A percentile compares a stretch with the other conserved stretches of the same genome.
Conservation (phyloP, 1,140 invertebrate genomes). For the Vanessa tameamea region DNA sequence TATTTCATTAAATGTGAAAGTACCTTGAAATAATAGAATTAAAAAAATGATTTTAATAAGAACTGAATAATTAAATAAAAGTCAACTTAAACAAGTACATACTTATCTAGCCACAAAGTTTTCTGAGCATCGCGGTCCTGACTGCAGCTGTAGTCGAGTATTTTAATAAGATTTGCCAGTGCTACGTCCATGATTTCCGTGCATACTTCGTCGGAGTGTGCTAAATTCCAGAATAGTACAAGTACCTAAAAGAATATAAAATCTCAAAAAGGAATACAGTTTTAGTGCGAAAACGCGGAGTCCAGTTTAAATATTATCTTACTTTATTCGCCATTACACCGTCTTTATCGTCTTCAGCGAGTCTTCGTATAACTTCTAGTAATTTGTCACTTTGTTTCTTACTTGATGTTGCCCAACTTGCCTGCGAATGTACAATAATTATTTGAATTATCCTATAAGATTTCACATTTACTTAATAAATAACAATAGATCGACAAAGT, state of each 20-base stretch:
- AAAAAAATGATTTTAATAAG: not conserved
- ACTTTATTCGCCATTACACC: constrained; percentile 99
- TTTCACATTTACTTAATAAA: not conserved
- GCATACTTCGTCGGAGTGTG: constrained; percentile 96
- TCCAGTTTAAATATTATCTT: constrained; percentile 26
- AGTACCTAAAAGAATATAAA: constrained; percentile 85
- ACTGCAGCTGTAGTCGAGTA: constrained; percentile 98
- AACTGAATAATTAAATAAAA: not conserved
- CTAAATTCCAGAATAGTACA: constrained; percentile 97
- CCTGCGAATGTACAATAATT: constrained; percentile 77
- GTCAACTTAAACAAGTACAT: constrained; percentile 36
- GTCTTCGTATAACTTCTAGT: constrained; percentile 94
- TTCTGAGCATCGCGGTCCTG: constrained; percentile 98
- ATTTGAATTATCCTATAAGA: not conserved
- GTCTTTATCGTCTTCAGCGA: constrained; percentile 99
- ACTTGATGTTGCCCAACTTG: constrained; percentile 97
- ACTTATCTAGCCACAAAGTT: constrained; percentile 95
- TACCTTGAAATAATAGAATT: no score
- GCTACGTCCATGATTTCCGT: constrained; percentile 99
- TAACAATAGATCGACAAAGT: not conserved
- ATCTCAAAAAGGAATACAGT: not conserved
- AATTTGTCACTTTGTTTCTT: constrained; percentile 98
- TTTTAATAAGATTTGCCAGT: constrained; percentile 96
- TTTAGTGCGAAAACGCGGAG: not conserved
- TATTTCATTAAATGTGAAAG: no score